phyloP scores from a whole-genome alignment of 2,113 vertebrate species.

The Speoplatyrhinus poulsoni region DNA sequence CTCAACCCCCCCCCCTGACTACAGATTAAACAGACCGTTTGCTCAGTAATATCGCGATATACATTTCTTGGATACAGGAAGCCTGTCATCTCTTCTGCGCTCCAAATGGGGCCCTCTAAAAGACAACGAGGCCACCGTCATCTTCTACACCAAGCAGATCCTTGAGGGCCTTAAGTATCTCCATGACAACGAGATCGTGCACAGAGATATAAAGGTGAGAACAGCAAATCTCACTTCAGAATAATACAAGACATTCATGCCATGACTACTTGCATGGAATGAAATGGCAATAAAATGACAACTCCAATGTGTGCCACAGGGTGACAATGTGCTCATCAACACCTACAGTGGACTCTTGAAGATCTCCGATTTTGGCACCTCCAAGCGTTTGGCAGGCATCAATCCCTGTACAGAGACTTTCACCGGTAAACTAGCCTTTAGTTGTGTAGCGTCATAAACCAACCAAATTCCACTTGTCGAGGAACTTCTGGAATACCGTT shows the following conservation, averaged over 20 bases:
- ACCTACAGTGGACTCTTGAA: constrained; percentile 92
- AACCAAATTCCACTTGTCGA: no score
- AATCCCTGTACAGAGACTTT: constrained; percentile 91
- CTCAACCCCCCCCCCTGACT: no score
- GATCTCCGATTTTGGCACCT: constrained; percentile 94
- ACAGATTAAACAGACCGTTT: not conserved
- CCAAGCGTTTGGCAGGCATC: constrained; percentile 90
- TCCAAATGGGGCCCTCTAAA: constrained; percentile 93
- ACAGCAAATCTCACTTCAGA: not conserved
- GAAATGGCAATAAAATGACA: not conserved
- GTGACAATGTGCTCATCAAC: constrained; percentile 92
- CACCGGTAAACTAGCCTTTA: constrained; percentile 72
- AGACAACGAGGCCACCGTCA: constrained; percentile 88
- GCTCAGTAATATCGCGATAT: not conserved
- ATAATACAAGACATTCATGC: not conserved
- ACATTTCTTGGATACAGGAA: constrained; percentile 71
- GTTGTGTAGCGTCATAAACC: no score
- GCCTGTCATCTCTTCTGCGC: constrained; percentile 87
- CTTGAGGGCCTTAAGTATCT: constrained; percentile 88
- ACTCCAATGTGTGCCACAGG: constrained; percentile 66
- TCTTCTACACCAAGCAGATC: constrained; percentile 93
- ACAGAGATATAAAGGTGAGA: constrained; percentile 89
- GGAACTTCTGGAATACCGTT: no score
- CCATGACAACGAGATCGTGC: constrained; percentile 91
- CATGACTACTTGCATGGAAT: not conserved